A percentile compares a stretch with the other conserved stretches of the same genome.
These are phyloP conservation scores for Chrysomallon squamiferum DNA, from an alignment of 1,140 invertebrate genomes.

Conservation along the genomic window DNA sequence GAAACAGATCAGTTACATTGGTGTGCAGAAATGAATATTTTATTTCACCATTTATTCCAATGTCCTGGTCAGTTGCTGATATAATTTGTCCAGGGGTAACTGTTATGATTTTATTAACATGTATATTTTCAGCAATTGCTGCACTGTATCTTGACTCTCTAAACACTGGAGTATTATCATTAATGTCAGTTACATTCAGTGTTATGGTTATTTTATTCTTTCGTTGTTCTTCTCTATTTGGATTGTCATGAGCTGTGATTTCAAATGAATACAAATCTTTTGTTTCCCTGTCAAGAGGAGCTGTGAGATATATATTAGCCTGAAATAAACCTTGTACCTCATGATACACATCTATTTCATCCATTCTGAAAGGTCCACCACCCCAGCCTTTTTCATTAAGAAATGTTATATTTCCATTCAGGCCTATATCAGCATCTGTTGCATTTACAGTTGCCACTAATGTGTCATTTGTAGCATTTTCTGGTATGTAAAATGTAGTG, in stretches of 20 bases:
- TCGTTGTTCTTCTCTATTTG: conserved; percentile 8
- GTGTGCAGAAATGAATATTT: conserved; percentile 7
- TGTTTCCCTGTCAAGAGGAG: conserved; percentile 14
- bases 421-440: conserved; percentile 80
- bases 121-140: conserved; percentile 1
- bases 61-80: conserved; percentile 16
- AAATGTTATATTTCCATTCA: conserved; percentile 22
- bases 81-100: neutral
- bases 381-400: conserved; percentile 9
- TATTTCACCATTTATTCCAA: conserved; percentile 15
- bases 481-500: conserved; percentile 60
- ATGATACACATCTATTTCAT: neutral
- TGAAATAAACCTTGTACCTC: conserved; percentile 4
- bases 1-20: neutral
- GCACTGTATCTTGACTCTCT: neutral
- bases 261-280: conserved; percentile 9
- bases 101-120: neutral
- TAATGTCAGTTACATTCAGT: conserved; percentile 13
- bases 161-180: conserved; percentile 23
- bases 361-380: conserved; percentile 14
- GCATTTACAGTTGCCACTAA: conserved; percentile 81
- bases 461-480: conserved; percentile 77
- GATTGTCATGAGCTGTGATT: conserved; percentile 22
- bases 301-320: conserved; percentile 18
- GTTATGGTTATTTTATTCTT: conserved; percentile 8